These are phyloP conservation scores for Corythornis cristatus DNA, from an alignment of 2,113 vertebrate genomes.

Conservation along the genomic window DNA sequence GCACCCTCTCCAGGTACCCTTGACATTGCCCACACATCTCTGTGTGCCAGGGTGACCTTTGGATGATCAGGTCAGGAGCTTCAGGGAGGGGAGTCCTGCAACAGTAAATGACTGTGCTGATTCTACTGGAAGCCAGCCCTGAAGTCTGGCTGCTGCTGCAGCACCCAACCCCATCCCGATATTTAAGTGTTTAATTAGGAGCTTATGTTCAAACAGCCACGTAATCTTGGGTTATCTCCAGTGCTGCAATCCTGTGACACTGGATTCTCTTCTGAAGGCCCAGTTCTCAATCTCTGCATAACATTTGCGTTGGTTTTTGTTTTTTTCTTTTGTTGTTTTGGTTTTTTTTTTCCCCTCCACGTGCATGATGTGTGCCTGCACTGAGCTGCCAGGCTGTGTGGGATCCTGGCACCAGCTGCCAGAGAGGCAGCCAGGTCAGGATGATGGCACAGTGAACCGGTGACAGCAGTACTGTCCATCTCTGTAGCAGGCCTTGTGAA, in stretches of 20 bases:
- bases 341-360: fast-evolving
- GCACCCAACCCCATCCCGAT: fast-evolving
- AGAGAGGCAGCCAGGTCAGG: background rate
- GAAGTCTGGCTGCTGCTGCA: background rate
- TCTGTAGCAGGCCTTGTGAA: background rate
- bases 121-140: background rate
- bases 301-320: too few relatives aligned
- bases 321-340: background rate
- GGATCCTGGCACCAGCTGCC: fast-evolving
- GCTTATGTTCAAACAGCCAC: background rate
- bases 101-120: background rate
- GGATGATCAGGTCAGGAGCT: background rate
- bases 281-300: background rate
- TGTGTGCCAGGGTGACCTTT: background rate
- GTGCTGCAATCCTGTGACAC: background rate
- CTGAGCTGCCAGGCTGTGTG: background rate
- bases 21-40: background rate
- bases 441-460: background rate
- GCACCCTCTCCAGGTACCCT: background rate
- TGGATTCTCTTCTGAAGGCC: background rate
- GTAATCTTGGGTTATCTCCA: background rate
- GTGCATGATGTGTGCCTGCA: background rate
- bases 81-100: background rate
- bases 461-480: fast-evolving
- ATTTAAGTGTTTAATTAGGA: background rate